Base-by-base conservation (phyloP, 2,888 invertebrate genomes). In the Polydrusus pterygomalis region DNA sequence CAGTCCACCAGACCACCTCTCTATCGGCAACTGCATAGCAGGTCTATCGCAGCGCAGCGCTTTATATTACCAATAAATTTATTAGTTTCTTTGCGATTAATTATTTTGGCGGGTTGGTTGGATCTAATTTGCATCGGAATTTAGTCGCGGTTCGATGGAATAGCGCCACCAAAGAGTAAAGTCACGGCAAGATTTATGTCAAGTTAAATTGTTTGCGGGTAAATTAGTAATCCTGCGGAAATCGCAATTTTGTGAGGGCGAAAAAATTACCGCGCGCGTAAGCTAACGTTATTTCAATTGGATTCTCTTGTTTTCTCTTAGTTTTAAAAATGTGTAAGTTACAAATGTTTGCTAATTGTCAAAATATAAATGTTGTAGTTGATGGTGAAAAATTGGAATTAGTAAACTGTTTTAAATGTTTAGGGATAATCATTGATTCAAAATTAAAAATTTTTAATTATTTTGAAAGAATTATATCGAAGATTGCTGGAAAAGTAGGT, bases 81-180 rank as follows among this genome's bases (percentile, higher is more conserved):
- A 47, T 47, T 17, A 34, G 58, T 38, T 34, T 18, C 40, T 38
- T 34, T 17, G 58, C 17, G 18, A 60, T 60, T 60, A 60, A 60
- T 60, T 38, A 38, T 38, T 60, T 60, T 0, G 3, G 58, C 38
- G 58, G 58, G 3, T 38, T 17, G 58, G 58, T 60, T 38, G 3
- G 18, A 38, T 60, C 58, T 18, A 60, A 60, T 60, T 60, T 60
- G 40, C 38, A 38, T 40, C 40, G 58, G 58, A 60, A 60, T 60
- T 60, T 38, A 17, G 58, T 60, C 38, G 58, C 58, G 38, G 58
- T 38, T 60, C 58, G 30, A 10, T 38, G 38, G 0, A 17, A 11
- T 56, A 56, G n/a, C 34, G 34, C 15, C 56, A 56, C 15, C 56
- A 56, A 56, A 34, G 34, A 18, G 58, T 38, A n/a, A 43, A 11